Percentiles rank a stretch among this genome's conserved stretches.
These are phyloP conservation scores for Eupeodes luniger DNA, from an alignment of 2,888 invertebrate species.

Conservation along the genomic window DNA sequence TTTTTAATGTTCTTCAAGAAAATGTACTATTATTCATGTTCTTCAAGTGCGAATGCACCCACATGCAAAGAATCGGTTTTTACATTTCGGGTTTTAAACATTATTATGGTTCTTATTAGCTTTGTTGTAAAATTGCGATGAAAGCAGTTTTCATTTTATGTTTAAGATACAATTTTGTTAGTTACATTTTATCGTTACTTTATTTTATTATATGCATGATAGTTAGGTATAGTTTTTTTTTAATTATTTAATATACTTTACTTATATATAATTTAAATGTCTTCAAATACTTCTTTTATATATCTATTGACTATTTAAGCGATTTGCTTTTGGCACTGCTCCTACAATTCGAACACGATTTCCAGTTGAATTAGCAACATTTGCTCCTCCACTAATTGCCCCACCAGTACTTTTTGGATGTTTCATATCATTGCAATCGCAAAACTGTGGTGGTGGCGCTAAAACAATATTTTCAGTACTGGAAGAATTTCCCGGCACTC, in stretches of 20 bases:
- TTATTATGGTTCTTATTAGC: not conserved
- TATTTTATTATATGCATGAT: slow-evolving; percentile 28
- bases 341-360: slow-evolving; percentile 91
- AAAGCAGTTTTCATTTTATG: not conserved
- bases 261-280: slow-evolving; percentile 58
- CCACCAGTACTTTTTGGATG: slow-evolving; percentile 78
- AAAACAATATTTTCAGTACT: slow-evolving; percentile 87
- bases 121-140: slow-evolving; percentile 4
- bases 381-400: slow-evolving; percentile 76
- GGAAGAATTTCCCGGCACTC: slow-evolving; percentile 79
- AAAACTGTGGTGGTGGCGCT: slow-evolving; percentile 96
- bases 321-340: slow-evolving; percentile 89
- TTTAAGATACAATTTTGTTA: slow-evolving; percentile 6
- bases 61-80: slow-evolving; percentile 47
- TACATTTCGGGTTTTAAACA: not conserved
- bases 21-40: slow-evolving; percentile 8
- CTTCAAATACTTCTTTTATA: slow-evolving; percentile 14
- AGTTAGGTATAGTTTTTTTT: slow-evolving; percentile 35
- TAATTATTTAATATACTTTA: slow-evolving; percentile 66
- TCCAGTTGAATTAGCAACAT: slow-evolving; percentile 68
- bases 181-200: slow-evolving; percentile 11
- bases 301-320: slow-evolving; percentile 81
- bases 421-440: slow-evolving; percentile 87
- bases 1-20: not conserved
- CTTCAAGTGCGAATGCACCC: slow-evolving; percentile 40